Conservation (phyloP, 2,888 invertebrate genomes). For the Campoletis raptor region DNA sequence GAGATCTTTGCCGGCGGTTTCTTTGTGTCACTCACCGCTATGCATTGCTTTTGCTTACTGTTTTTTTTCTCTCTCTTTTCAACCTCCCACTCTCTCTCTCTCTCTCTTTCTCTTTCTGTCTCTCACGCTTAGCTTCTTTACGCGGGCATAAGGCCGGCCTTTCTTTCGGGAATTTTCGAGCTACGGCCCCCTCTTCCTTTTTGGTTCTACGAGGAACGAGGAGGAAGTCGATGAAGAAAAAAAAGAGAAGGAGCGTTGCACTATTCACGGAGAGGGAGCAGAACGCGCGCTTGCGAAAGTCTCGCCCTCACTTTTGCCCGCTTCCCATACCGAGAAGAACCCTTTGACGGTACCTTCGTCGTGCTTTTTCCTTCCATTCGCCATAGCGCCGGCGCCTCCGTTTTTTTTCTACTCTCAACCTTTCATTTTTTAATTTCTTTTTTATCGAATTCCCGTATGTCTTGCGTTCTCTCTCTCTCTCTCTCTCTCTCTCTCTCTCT, state of each 20-base stretch:
- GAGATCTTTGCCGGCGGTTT: constrained; percentile 61
- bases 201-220: constrained; percentile 37
- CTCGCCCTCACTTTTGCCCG: constrained; percentile 57
- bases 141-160: constrained; percentile 64
- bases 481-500: neutral
- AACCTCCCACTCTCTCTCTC: neutral
- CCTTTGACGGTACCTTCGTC: constrained; percentile 80
- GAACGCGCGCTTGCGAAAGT: constrained; percentile 67
- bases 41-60: constrained; percentile 31
- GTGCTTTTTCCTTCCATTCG: constrained; percentile 67
- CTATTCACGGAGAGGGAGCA: constrained; percentile 38
- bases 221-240: constrained; percentile 41
- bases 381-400: constrained; percentile 83
- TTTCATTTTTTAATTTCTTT: neutral
- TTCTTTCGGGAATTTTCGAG: constrained; percentile 70
- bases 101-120: constrained; percentile 16
- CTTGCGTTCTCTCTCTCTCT: neutral
- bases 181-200: constrained; percentile 61
- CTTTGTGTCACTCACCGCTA: constrained; percentile 66
- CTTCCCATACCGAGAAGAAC: constrained; percentile 78
- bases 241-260: constrained; percentile 41
- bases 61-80: constrained; percentile 49
- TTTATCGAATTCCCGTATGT: constrained; percentile 7
- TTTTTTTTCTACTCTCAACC: constrained; percentile 73
- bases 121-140: constrained; percentile 50